phyloP scores from a whole-genome alignment of 2,888 invertebrate genomes.

The Deladenus siricidicola region DNA sequence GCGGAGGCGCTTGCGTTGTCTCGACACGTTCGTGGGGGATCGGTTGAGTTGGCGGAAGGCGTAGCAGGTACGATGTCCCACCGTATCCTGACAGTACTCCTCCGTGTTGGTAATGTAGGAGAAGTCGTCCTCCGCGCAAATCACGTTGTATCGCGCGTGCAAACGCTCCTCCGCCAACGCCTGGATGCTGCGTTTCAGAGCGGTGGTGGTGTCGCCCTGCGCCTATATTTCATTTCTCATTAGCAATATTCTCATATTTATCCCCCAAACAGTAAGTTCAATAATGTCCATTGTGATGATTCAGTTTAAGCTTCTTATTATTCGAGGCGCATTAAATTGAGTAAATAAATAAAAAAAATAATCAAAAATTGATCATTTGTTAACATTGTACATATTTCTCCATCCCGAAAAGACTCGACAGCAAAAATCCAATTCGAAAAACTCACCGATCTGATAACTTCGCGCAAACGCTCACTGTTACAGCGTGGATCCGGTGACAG shows the following conservation, averaged over 20 bases:
- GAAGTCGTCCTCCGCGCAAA: conserved; percentile 17
- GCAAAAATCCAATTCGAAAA: background rate
- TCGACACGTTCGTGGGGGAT: background rate
- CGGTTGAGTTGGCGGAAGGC: conserved; percentile 12
- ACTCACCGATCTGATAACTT: background rate
- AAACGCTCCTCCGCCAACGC: conserved; percentile 11
- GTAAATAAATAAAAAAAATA: too few relatives aligned
- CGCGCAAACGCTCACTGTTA: conserved; percentile 4
- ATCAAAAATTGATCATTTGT: too few relatives aligned
- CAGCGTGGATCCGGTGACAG: conserved; percentile 1
- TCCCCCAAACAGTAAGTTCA: too few relatives aligned
- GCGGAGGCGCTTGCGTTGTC: background rate
- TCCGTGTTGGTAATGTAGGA: conserved; percentile 19
- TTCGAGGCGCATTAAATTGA: too few relatives aligned
- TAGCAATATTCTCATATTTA: too few relatives aligned
- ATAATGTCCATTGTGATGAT: too few relatives aligned
- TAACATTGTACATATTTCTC: too few relatives aligned
- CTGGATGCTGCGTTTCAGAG: conserved; percentile 16
- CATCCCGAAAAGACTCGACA: too few relatives aligned
- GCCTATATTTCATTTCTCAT: too few relatives aligned
- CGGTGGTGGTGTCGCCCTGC: conserved; percentile 8
- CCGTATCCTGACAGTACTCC: conserved; percentile 17
- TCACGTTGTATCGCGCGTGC: conserved; percentile 11
- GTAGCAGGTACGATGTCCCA: conserved; percentile 15
- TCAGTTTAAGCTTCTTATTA: too few relatives aligned